Evolutionary conservation across 2,888 invertebrate species (phyloP), one percentile per base, ranked within the genome.

Genomic region (Epinotia nisella): DNA sequence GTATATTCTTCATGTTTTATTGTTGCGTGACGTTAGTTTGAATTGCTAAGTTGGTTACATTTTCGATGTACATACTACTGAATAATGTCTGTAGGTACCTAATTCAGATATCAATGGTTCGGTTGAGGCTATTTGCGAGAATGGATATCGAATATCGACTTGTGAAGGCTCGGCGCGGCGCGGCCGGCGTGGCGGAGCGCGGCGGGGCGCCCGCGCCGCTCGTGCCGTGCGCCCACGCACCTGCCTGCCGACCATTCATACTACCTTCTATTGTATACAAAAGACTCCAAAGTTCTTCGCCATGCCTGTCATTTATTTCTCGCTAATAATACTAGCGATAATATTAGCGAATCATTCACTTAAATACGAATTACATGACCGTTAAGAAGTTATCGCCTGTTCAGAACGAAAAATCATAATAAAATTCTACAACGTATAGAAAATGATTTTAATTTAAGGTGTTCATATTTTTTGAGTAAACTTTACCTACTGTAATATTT

Each of bases 131-230:
- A 55, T 72, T 61, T 49, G 66, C 67, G 56, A 61, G 61, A 24
- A 29, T 61, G 67, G 61, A 72, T 67, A 56, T 58, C 66, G 71
- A 61, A 72, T 67, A 56, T 58, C 66, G 71, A 61, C 61, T 56
- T 49, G 67, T 61, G 61, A 66, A 61, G 61, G 49, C 49, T 56
- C n/a, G 62, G 61, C 56, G 53, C 66, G 29, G 49, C 58, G 53
- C 66, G 29, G 49, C 58, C 19, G 65, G 65, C 59, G 51, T 11
- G 53, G 53, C 39, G 58, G 35, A 35, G 9, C 83, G 66, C 86
- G 70, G 83, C 86, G 81, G 85, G 83, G 79, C 70, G 81, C 76
- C 80, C 79, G 82, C 80, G 81, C 81, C 72, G 76, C 76, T 24
- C 72, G 58, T 49, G 75, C 79, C 70, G 61, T 53, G 49, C 70